Evolutionary conservation across 2,888 invertebrate species (phyloP).

Genomic region (Phengaris alcon): DNA sequence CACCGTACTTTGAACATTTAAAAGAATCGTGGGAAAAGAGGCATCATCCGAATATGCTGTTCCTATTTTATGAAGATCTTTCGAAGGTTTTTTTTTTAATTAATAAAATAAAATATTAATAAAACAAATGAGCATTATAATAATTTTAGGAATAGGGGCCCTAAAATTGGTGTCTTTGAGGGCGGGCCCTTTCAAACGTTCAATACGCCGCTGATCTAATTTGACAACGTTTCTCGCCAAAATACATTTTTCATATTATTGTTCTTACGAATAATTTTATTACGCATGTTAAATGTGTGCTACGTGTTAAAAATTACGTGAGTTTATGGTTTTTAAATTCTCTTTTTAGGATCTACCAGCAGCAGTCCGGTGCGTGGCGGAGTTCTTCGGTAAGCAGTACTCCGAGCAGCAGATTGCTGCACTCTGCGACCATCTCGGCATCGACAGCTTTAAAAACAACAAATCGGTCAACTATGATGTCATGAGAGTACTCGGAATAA

Average conservation of each 20-base stretch:
- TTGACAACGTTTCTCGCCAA: neutral
- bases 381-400: conserved; percentile 81
- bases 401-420: conserved; percentile 77
- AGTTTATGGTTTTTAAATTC: neutral
- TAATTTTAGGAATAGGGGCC: neutral
- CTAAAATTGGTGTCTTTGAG: neutral
- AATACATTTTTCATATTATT: neutral
- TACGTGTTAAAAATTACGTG: neutral
- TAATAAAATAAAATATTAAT: neutral
- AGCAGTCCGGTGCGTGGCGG: conserved; percentile 78
- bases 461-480: conserved; percentile 86
- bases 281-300: too few species aligned
- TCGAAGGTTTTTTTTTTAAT: conserved; percentile 61
- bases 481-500: conserved; percentile 81
- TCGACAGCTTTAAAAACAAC: conserved; percentile 90
- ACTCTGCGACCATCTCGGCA: conserved; percentile 86
- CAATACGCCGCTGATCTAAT: neutral
- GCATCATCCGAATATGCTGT: conserved; percentile 84
- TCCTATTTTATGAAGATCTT: conserved; percentile 90
- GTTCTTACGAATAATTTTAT: too few species aligned
- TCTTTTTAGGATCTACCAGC: conserved; percentile 76
- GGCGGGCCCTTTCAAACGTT: neutral
- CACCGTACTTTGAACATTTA: conserved; percentile 88
- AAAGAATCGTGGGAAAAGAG: conserved; percentile 86
- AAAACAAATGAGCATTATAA: too few species aligned